A percentile compares a stretch with the other conserved stretches of the same genome.
Conservation (phyloP, 2,113 vertebrate species). For the Archocentrus centrarchus region DNA sequence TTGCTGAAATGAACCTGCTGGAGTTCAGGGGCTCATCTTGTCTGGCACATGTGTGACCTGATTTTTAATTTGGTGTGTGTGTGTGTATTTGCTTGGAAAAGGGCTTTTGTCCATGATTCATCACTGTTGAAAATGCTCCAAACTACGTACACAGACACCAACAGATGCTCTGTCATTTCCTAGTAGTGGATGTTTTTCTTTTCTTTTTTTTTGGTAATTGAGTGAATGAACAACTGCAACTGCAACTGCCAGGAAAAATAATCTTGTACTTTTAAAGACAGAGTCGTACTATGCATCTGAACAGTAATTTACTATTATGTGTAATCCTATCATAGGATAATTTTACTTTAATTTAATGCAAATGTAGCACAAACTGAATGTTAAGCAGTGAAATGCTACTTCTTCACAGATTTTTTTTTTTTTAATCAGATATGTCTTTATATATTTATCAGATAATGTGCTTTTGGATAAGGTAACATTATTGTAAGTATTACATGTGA, state of each 20-base stretch:
- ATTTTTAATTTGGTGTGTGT: constrained; percentile 27
- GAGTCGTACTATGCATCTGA: background rate
- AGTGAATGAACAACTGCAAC: background rate
- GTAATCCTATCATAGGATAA: background rate
- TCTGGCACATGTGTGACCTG: constrained; percentile 65
- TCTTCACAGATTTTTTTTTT: background rate
- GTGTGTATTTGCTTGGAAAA: background rate
- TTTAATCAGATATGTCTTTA: background rate
- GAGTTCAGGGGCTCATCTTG: constrained; percentile 44
- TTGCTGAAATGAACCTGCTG: constrained; percentile 42
- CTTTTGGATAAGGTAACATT: background rate
- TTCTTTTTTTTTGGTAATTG: background rate
- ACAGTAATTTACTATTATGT: background rate
- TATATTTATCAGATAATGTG: background rate
- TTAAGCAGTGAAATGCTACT: background rate
- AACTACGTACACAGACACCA: background rate
- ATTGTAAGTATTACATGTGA: background rate
- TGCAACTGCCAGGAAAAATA: background rate
- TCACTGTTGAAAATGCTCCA: constrained; percentile 24
- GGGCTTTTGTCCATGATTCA: constrained; percentile 24
- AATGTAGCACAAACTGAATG: background rate
- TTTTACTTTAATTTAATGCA: background rate
- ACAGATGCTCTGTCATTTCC: constrained; percentile 9
- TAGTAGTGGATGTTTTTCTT: background rate
- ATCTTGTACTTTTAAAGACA: background rate